Evolutionary conservation across 2,113 vertebrate species (phyloP).

Genomic region (Archilochus colubris): DNA sequence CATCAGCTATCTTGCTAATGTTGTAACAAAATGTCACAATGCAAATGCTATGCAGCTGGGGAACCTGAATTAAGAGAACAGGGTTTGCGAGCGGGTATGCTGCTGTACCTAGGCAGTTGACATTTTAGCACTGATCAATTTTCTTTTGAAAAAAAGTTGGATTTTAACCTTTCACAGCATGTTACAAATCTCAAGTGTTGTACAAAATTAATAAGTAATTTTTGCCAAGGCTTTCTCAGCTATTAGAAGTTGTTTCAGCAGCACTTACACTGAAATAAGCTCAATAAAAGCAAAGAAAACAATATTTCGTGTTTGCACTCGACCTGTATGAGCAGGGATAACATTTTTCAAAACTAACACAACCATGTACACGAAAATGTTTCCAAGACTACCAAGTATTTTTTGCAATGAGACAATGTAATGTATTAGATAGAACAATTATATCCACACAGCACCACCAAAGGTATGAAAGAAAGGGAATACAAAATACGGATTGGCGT

Average conservation of each 20-base stretch:
- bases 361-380: neutral
- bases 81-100: constrained; percentile 52
- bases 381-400: neutral
- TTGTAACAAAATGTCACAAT: constrained; percentile 76
- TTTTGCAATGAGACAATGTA: neutral
- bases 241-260: constrained; percentile 24
- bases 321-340: neutral
- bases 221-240: neutral
- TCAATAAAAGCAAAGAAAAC: neutral
- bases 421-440: neutral
- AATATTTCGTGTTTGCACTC: neutral
- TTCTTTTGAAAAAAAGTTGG: constrained; percentile 21
- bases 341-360: constrained; percentile 2
- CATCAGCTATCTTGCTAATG: constrained; percentile 60
- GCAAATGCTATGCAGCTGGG: constrained; percentile 72
- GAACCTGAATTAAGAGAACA: constrained; percentile 52
- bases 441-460: neutral
- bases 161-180: constrained; percentile 63
- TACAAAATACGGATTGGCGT: neutral
- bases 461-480: neutral
- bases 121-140: constrained; percentile 73
- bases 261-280: neutral
- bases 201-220: constrained; percentile 51
- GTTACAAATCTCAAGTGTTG: constrained; percentile 11
- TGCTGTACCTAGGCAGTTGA: constrained; percentile 54